Conservation (phyloP, 2,113 vertebrate genomes). For the Macroglossus sobrinus region DNA sequence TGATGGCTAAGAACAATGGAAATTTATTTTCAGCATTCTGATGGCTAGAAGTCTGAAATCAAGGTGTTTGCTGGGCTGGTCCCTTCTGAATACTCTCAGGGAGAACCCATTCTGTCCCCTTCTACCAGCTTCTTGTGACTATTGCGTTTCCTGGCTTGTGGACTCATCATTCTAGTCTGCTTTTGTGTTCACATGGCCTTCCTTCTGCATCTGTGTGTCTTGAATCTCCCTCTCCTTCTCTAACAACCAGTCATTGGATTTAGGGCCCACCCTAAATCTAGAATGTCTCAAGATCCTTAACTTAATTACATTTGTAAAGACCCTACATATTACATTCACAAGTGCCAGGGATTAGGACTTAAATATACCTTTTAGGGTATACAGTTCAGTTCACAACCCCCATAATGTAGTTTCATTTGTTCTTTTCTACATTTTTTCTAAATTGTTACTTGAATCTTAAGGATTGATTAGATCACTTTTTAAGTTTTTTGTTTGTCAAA, state of each 20-base stretch:
- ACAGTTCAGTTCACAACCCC: background rate
- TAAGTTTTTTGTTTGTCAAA: background rate
- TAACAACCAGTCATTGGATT: background rate
- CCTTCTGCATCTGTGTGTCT: background rate
- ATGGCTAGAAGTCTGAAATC: background rate
- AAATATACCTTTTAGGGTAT: background rate
- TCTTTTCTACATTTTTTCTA: background rate
- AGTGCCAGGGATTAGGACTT: background rate
- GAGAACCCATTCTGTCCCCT: fast-evolving
- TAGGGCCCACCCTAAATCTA: background rate
- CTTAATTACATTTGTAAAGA: background rate
- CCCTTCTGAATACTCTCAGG: background rate
- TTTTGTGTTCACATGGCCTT: background rate
- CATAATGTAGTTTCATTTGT: background rate
- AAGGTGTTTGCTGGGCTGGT: background rate
- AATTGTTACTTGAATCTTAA: background rate
- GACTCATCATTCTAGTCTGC: background rate
- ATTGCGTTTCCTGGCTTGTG: background rate
- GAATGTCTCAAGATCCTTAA: background rate
- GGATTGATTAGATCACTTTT: background rate
- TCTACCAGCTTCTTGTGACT: no score
- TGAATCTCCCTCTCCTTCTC: background rate
- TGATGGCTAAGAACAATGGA: background rate
- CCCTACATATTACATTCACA: background rate
- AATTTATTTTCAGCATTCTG: background rate